Evolutionary conservation across 2,113 vertebrate genomes (phyloP), one percentile per base, ranked within the genome.

Genomic region (Phoxinus phoxinus): DNA sequence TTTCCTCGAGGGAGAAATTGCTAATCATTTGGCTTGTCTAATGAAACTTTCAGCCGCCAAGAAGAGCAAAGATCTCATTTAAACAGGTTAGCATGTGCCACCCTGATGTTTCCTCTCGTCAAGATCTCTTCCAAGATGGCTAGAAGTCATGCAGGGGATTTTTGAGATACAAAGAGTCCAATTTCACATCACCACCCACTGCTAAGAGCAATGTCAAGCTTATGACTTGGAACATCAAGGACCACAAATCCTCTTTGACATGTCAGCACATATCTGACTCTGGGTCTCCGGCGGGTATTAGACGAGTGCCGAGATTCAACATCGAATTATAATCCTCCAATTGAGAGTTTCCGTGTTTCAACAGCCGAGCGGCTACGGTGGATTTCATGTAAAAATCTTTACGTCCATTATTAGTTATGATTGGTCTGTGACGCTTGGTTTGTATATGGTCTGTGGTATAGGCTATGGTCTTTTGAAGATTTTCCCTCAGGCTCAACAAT

Each of bases 211-310:
- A 85, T 56, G 37, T 41, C 35, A 51, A 79, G 84, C 74, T 85
- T 71, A 67, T 78, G 58, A 85, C 27, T 78, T 27, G 27, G 63
- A 65, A 85, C 21, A 48, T 86, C 32, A 53, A 85, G 83, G 44
- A 51, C 77, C 53, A n/a, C 67, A 89, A 90, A 90, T 87, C 86
- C 81, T 89, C 74, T 85, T 78, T 75, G 90, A 86, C 84, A 69
- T 76, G 77, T 85, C 85, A 79, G 69, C 78, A 84, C 58, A 32
- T 76, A 86, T 89, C 88, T 88, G 85, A 87, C 89, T 69, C 53
- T 67, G 80, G 84, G 88, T 84, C 87, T 72, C 53, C 81, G 84
- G 51, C 11, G 21, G 76, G 85, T 67, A 71, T 89, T 67, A 44
- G 30, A 63, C 27, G 1, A 48, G 59, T 3, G 53, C 37, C 32